These are phyloP conservation scores for Neoniphon sammara DNA, from an alignment of 2,797 vertebrate genomes.

Conservation along the genomic window DNA sequence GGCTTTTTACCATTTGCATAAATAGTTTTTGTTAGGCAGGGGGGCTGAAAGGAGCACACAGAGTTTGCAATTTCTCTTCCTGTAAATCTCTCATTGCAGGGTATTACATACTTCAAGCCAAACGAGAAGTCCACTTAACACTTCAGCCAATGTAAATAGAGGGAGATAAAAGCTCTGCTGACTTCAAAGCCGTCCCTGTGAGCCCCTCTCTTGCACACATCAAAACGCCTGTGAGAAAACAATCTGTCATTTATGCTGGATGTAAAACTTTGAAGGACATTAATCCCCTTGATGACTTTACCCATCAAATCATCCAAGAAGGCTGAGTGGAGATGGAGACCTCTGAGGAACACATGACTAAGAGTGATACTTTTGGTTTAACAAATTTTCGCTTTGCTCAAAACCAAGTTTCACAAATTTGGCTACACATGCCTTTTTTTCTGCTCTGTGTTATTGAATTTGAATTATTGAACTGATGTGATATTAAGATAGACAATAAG, in stretches of 20 bases:
- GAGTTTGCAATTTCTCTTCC: constrained; percentile 64
- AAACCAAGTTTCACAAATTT: not conserved
- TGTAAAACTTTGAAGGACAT: constrained; percentile 67
- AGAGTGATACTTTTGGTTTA: constrained; percentile 7
- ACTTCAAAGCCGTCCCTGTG: constrained; percentile 66
- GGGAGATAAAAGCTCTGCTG: constrained; percentile 69
- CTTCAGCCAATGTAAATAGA: constrained; percentile 76
- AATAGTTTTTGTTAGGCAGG: constrained; percentile 68
- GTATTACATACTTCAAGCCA: constrained; percentile 69
- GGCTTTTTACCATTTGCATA: constrained; percentile 66
- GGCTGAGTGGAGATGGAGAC: constrained; percentile 16
- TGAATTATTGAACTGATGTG: not conserved
- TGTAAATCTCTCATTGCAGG: constrained; percentile 67
- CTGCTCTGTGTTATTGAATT: not conserved
- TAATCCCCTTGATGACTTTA: constrained; percentile 61
- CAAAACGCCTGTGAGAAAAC: constrained; percentile 64
- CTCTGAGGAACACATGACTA: constrained; percentile 3
- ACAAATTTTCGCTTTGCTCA: constrained; percentile 19
- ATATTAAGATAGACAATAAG: not conserved
- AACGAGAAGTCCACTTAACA: constrained; percentile 76
- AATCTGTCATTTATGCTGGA: constrained; percentile 59
- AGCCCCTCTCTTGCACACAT: constrained; percentile 52
- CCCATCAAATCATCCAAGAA: constrained; percentile 28
- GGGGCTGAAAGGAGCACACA: constrained; percentile 32
- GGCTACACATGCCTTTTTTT: not conserved